Percentiles rank a stretch among this genome's conserved stretches.
These are phyloP conservation scores for Rhinopomastus cyanomelas DNA, from an alignment of 2,113 vertebrate genomes.

Conservation along the genomic window DNA sequence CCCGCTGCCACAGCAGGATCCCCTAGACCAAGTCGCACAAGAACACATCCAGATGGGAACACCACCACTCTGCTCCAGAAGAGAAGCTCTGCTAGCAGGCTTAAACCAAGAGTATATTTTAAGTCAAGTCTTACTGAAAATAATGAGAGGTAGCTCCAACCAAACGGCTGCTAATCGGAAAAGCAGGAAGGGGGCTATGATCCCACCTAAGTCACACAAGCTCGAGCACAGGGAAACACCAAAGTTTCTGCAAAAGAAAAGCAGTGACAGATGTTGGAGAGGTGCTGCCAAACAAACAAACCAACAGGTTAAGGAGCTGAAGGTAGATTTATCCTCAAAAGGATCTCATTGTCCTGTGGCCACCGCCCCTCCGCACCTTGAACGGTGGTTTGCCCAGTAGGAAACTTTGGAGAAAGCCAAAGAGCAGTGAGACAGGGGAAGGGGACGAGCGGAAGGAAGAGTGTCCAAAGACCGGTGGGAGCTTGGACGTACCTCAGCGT, in stretches of 20 bases:
- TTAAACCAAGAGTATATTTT: not conserved
- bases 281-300: not conserved
- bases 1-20: too few relatives aligned
- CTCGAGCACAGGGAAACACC: constrained; percentile 90
- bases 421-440: not conserved
- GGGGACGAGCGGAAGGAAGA: not conserved
- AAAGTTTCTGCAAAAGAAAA: constrained; percentile 82
- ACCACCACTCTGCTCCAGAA: not conserved
- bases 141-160: constrained; percentile 90
- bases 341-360: not conserved
- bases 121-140: constrained; percentile 83
- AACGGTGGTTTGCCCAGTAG: too few relatives aligned
- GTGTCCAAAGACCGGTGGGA: not conserved
- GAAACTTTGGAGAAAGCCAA: not conserved
- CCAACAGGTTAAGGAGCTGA: not conserved
- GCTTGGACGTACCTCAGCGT: constrained; percentile 80
- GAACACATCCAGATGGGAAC: too few relatives aligned
- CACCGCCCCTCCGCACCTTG: too few relatives aligned
- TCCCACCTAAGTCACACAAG: constrained; percentile 89
- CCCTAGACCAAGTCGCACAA: too few relatives aligned
- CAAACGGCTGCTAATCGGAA: constrained; percentile 87
- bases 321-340: not conserved
- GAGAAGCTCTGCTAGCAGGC: not conserved
- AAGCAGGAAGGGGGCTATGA: constrained; percentile 87
- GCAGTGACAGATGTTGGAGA: not conserved